These are phyloP conservation scores for Pantherophis guttatus DNA, from an alignment of 2,113 vertebrate genomes.

Conservation along the genomic window DNA sequence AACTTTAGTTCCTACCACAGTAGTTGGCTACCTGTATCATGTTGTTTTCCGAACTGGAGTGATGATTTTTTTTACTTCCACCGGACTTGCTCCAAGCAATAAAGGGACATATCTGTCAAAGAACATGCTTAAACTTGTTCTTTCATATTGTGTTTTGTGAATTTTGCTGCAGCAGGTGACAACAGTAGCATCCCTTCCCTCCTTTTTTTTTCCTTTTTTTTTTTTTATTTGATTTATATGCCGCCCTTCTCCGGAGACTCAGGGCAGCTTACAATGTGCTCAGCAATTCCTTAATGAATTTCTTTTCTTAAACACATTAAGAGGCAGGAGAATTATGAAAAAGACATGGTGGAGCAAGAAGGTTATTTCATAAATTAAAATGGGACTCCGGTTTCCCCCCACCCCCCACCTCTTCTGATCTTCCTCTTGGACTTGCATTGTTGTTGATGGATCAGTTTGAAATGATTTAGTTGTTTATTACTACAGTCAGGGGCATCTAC, in stretches of 20 bases:
- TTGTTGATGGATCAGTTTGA: background rate
- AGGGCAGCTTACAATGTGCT: too few species aligned
- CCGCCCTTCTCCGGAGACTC: too few species aligned
- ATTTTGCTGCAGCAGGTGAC: slow-evolving; percentile 69
- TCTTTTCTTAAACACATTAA: background rate
- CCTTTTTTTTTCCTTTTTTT: background rate
- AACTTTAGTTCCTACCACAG: slow-evolving; percentile 19
- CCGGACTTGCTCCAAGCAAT: slow-evolving; percentile 71
- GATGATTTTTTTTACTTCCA: slow-evolving; percentile 81
- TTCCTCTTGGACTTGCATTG: background rate
- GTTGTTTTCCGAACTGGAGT: slow-evolving; percentile 74
- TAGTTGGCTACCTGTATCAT: slow-evolving; percentile 61
- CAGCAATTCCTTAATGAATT: background rate
- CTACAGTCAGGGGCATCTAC: background rate
- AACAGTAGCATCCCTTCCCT: too few species aligned
- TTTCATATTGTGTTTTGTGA: slow-evolving; percentile 76
- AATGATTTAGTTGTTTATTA: background rate
- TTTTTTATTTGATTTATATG: too few species aligned
- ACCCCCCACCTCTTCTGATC: background rate
- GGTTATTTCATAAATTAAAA: background rate
- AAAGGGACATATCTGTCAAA: slow-evolving; percentile 77
- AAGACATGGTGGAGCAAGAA: background rate
- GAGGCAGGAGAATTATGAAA: background rate
- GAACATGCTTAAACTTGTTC: slow-evolving; percentile 78
- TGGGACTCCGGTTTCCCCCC: background rate